These are phyloP conservation scores for Pinna nobilis DNA, from an alignment of 1,140 invertebrate genomes.

Conservation along the genomic window DNA sequence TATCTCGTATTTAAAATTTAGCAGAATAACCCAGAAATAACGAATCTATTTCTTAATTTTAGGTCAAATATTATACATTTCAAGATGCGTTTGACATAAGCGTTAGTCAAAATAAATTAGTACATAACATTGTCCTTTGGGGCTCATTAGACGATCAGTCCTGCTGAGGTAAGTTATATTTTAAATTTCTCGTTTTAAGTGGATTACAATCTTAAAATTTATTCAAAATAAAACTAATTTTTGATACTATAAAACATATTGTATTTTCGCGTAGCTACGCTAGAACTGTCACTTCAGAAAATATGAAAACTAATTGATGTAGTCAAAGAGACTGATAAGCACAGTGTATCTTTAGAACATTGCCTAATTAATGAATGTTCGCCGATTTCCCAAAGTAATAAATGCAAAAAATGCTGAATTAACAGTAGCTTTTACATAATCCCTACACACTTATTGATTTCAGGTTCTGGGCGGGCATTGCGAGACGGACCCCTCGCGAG, in stretches of 20 bases:
- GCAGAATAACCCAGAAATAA: no score
- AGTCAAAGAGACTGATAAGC: neutral
- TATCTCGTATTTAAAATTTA: no score
- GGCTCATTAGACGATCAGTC: conserved; percentile 27
- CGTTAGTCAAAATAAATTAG: neutral
- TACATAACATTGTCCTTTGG: conserved; percentile 23
- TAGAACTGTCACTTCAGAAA: neutral
- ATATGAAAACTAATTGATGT: neutral
- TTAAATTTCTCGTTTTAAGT: no score
- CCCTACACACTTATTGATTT: no score
- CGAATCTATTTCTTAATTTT: neutral
- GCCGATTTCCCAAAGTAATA: no score
- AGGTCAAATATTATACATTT: conserved; percentile 19
- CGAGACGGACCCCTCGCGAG: conserved; percentile 28
- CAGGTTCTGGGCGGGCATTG: conserved; percentile 26
- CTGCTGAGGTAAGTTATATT: conserved; percentile 6
- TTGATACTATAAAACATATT: neutral
- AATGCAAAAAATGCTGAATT: no score
- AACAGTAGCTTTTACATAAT: no score
- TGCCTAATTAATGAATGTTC: neutral
- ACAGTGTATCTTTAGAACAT: neutral
- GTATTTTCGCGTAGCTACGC: neutral
- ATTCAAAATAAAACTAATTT: neutral
- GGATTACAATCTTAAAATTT: no score
- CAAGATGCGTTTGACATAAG: neutral